phyloP scores from a whole-genome alignment of 2,888 invertebrate species.

The Archips crataeganus region DNA sequence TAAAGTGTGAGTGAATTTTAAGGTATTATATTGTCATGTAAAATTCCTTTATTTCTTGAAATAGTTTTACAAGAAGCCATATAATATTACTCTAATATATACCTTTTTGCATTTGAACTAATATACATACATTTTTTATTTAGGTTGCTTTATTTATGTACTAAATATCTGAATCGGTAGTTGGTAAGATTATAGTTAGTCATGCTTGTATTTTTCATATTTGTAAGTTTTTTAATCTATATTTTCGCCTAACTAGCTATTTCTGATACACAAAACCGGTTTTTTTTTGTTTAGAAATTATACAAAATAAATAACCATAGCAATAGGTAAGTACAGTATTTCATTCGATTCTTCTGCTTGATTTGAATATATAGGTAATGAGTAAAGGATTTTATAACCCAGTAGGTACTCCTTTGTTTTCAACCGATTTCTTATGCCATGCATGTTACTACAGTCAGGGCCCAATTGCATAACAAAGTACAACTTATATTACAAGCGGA shows the following conservation, averaged over 20 bases:
- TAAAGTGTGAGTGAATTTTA: not conserved
- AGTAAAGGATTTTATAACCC: too few relatives aligned
- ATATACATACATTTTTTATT: not conserved
- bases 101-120: slow-evolving; percentile 31
- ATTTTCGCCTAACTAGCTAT: not conserved
- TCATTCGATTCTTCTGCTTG: too few relatives aligned
- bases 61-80: slow-evolving; percentile 20
- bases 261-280: too few relatives aligned
- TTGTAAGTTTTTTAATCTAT: not conserved
- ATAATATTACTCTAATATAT: slow-evolving; percentile 20
- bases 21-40: not conserved
- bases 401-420: too few relatives aligned
- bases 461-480: too few relatives aligned
- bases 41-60: slow-evolving; percentile 7
- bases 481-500: too few relatives aligned
- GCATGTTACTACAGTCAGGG: too few relatives aligned
- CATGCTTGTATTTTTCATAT: slow-evolving; percentile 4
- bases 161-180: slow-evolving; percentile 13
- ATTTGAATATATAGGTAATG: too few relatives aligned
- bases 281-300: too few relatives aligned
- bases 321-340: too few relatives aligned
- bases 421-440: too few relatives aligned
- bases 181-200: not conserved
- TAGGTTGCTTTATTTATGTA: slow-evolving; percentile 14
- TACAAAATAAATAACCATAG: too few relatives aligned